Base-by-base conservation (phyloP, 2,888 invertebrate genomes). In the Phyllotreta striolata region DNA sequence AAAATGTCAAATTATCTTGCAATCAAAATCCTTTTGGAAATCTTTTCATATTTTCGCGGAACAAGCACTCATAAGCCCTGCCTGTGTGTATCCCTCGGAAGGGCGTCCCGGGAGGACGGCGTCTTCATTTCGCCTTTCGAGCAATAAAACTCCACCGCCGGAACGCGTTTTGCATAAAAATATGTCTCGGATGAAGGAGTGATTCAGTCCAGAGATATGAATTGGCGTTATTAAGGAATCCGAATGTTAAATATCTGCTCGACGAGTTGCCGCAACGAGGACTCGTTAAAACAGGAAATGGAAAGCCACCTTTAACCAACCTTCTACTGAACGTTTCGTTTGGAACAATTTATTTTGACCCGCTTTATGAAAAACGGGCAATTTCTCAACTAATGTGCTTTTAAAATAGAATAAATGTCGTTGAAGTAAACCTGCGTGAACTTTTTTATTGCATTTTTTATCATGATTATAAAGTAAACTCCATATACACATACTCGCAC, bases 131-230 rank as follows among this genome's bases (percentile, higher is more conserved):
- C 76, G 77, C 74, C 73, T 73, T 69, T 68, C 70, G 74, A 75
- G 79, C 78, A 79, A 80, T 80, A 79, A 80, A 80, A 79, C 76
- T 77, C 78, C 76, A 76, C 76, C 71, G 73, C 76, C 76, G 78
- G 78, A 78, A 79, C 79, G 77, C 76, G 79, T 77, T 79, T 79
- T 79, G 79, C 79, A 80, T 80, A 78, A 79, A 79, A 80, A 80
- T 79, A 80, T 80, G 78, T 78, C 77, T 67, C 73, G 72, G 74
- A 76, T 76, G 73, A 76, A 74, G 76, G 73, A 73, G 74, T 72
- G 74, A 77, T 77, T 73, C 72, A 68, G 69, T 68, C 74, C 72
- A 67, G 72, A 77, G 76, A 79, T 78, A 79, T 79, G 78, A 78
- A 79, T 79, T 77, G 78, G 76, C 73, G 75, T 78, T 77, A 77